A percentile compares a stretch with the other conserved stretches of the same genome.
phyloP scores from a whole-genome alignment of 2,888 invertebrate genomes.

The Ectemnius cavifrons region DNA sequence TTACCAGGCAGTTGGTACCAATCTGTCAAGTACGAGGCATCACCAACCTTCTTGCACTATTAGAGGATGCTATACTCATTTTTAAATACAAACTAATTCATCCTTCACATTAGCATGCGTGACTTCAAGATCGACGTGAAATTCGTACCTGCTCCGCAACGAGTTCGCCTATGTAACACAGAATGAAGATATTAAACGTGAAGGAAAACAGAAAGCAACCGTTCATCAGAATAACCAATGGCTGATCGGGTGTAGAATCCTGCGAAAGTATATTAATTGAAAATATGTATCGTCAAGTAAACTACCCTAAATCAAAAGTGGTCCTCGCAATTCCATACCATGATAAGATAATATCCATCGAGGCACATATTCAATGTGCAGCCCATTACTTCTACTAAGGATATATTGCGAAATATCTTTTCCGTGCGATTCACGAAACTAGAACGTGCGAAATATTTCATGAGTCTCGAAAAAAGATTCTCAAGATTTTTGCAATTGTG shows the following conservation, averaged over 20 bases:
- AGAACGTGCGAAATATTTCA: too few species aligned
- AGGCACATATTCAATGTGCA: constrained; percentile 67
- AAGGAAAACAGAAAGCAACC: constrained; percentile 62
- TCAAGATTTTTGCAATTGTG: too few species aligned
- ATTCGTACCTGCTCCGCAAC: constrained; percentile 59
- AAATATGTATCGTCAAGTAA: background rate
- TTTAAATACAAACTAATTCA: background rate
- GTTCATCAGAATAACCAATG: constrained; percentile 44
- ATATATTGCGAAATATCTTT: constrained; percentile 56
- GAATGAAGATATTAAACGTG: constrained; percentile 68
- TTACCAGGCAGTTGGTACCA: constrained; percentile 56
- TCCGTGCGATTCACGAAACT: background rate
- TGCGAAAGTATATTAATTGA: background rate
- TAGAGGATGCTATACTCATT: constrained; percentile 16
- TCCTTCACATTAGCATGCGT: background rate
- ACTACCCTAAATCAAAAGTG: background rate
- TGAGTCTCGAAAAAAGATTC: too few species aligned
- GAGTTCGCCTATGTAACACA: constrained; percentile 68
- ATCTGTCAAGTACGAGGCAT: constrained; percentile 54
- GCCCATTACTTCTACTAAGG: constrained; percentile 66
- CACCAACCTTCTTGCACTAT: constrained; percentile 51
- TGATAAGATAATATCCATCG: constrained; percentile 68
- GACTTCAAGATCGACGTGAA: too few species aligned
- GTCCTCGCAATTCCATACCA: constrained; percentile 51
- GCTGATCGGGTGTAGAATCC: constrained; percentile 30